phyloP scores from a whole-genome alignment of 2,888 invertebrate species.

The Chesias legatella region DNA sequence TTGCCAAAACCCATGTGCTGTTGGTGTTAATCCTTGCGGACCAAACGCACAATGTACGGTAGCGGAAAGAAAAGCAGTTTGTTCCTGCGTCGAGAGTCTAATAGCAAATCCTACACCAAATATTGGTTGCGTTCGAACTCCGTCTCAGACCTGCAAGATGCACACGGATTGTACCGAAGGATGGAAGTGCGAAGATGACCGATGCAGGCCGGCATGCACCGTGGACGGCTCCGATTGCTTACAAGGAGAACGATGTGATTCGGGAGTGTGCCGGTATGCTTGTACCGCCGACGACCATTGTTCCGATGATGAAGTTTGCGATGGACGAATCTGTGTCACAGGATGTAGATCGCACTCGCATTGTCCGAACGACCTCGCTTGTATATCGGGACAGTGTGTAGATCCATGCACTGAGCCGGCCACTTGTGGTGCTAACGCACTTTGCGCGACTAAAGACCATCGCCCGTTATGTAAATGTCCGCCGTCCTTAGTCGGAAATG shows the following conservation, averaged over 20 bases:
- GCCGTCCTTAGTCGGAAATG: constrained; percentile 85
- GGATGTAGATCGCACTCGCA: constrained; percentile 91
- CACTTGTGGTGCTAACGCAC: constrained; percentile 91
- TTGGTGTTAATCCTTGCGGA: constrained; percentile 87
- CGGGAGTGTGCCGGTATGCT: constrained; percentile 90
- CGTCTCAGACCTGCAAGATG: constrained; percentile 86
- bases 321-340: constrained; percentile 87
- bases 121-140: constrained; percentile 91
- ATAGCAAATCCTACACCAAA: constrained; percentile 94
- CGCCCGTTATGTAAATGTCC: constrained; percentile 88
- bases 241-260: constrained; percentile 88
- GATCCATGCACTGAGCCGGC: constrained; percentile 88
- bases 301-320: constrained; percentile 91
- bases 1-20: constrained; percentile 88
- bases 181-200: constrained; percentile 85
- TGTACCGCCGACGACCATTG: constrained; percentile 93
- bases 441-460: constrained; percentile 86
- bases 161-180: constrained; percentile 88
- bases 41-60: constrained; percentile 91
- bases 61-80: constrained; percentile 89
- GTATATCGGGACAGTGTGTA: constrained; percentile 88
- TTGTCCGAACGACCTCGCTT: constrained; percentile 86
- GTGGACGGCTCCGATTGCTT: constrained; percentile 86
- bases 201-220: constrained; percentile 89
- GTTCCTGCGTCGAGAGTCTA: constrained; percentile 88